These are phyloP conservation scores for Phortica variegata DNA, from an alignment of 1,140 invertebrate genomes.

Conservation along the genomic window DNA sequence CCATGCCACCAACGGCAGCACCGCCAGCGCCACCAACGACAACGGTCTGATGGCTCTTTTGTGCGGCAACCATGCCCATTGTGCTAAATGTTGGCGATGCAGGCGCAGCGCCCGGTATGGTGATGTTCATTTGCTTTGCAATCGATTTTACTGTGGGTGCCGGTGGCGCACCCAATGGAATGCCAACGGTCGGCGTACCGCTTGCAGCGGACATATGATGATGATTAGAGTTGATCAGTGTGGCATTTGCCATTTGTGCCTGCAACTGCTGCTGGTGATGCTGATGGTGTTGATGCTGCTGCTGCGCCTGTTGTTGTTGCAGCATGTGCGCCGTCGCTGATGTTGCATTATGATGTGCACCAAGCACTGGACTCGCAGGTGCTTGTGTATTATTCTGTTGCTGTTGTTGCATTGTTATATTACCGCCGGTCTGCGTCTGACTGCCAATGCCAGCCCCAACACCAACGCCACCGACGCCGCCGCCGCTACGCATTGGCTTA, in stretches of 20 bases:
- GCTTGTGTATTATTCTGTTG: constrained; percentile 20
- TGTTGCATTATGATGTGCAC: constrained; percentile 14
- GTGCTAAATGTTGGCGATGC: constrained; percentile 44
- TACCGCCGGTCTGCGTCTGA: background rate
- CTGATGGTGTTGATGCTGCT: constrained; percentile 31
- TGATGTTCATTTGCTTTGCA: constrained; percentile 55
- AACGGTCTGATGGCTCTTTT: constrained; percentile 20
- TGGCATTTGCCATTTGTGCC: constrained; percentile 39
- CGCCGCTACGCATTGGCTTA: constrained; percentile 37
- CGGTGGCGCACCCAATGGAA: constrained; percentile 46
- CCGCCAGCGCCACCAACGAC: background rate
- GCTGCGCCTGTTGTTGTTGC: constrained; percentile 21
- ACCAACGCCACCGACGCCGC: constrained; percentile 8
- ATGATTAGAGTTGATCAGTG: constrained; percentile 49
- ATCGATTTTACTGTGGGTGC: constrained; percentile 51
- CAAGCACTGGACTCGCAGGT: background rate
- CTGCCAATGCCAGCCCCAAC: constrained; percentile 4
- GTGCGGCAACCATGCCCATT: constrained; percentile 49
- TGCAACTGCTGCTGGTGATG: constrained; percentile 46
- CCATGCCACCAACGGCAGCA: constrained; percentile 14
- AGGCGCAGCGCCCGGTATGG: constrained; percentile 29
- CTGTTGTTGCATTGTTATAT: constrained; percentile 3
- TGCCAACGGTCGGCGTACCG: constrained; percentile 28
- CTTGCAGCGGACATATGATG: constrained; percentile 22
- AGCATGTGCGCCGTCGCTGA: constrained; percentile 21